Evolutionary conservation across 1,140 invertebrate genomes (phyloP), one percentile per base, ranked within the genome.

Genomic region (Battus philenor): DNA sequence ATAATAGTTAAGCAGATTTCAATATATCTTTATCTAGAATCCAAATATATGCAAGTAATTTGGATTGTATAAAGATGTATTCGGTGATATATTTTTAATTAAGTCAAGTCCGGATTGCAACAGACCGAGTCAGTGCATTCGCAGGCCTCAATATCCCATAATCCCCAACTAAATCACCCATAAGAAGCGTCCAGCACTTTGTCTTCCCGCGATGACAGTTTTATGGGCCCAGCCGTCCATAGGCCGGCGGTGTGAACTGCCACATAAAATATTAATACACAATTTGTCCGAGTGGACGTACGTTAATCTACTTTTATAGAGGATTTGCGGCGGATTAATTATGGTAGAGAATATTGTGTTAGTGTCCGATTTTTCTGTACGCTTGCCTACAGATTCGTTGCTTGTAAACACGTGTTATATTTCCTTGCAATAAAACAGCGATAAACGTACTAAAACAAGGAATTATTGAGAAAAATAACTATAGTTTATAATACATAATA

Each of bases 181-280:
- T 74, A 74, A 80, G 63, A 65, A 68, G 68, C 51, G 46, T 50
- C 27, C 52, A 16, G 61, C 67, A 48, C 51, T 79, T 59, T 76
- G 59, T 80, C 67, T 71, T 62, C 33, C 29, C 49, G 12, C 65
- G 69, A 71, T 77, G 76, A 77, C 76, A 80, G 73, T 54, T 80
- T 80, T 80, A 80, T 70, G 61, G 66, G 53, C 31, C 47, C 30
- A 47, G 36, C 9, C 38, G 15, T 46, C 50, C 36, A 43, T 38
- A 46, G 43, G 38, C 44, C 47, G 54, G 47, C 52, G 59, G 69
- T 73, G 72, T 65, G 71, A 71, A 68, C 67, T 41, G 44, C 39
- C 29, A 70, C 68, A 74, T 80, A 71, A 80, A 80, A 80, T 80
- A 80, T 80, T 80, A 80, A 80, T 80, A 80, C 73, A 80, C 76